Evolutionary conservation across 2,797 vertebrate species (phyloP).

Genomic region (Cyprinella venusta): DNA sequence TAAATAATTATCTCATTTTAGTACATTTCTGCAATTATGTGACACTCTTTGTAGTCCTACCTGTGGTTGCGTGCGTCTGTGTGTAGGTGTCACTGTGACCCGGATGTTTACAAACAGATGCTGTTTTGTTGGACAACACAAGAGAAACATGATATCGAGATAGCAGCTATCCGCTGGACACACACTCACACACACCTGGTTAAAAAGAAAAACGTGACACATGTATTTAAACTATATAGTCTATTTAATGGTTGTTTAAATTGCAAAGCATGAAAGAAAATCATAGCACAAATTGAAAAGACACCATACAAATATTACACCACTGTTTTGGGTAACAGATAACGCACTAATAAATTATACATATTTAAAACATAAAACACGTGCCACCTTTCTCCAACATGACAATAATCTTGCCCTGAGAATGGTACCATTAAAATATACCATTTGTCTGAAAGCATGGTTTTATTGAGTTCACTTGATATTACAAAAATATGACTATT

Average conservation of each 20-base stretch:
- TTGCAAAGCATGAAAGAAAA: neutral
- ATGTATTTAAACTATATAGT: neutral
- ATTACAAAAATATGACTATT: neutral
- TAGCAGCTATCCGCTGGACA: neutral
- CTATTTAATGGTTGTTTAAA: neutral
- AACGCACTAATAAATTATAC: neutral
- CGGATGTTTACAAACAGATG: constrained; percentile 38
- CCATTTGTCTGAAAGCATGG: neutral
- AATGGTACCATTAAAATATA: neutral
- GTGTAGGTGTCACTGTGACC: neutral
- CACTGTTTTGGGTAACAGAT: neutral
- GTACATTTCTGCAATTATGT: neutral
- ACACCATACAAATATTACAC: neutral
- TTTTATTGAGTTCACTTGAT: no score
- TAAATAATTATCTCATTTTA: neutral
- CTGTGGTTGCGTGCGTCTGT: neutral
- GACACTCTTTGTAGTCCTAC: neutral
- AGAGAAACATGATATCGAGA: constrained; percentile 25
- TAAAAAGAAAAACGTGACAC: neutral
- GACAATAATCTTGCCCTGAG: neutral
- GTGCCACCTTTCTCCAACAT: neutral
- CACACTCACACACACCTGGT: neutral
- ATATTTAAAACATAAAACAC: neutral
- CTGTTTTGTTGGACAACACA: constrained; percentile 18
- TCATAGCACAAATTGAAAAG: neutral